Conservation (phyloP, 2,797 vertebrate species). For the Tiaroga cobitis region DNA sequence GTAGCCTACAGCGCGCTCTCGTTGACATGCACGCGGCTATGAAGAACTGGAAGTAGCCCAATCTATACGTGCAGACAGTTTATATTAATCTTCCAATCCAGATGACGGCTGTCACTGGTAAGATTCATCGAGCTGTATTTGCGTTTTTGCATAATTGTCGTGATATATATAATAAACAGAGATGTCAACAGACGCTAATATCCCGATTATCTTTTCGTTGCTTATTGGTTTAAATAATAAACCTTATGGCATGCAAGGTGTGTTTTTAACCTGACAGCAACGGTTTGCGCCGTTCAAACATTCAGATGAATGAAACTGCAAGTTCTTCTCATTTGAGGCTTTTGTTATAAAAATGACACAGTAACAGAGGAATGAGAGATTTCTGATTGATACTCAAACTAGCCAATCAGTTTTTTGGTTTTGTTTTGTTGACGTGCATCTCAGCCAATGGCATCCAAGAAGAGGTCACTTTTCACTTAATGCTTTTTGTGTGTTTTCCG, state of each 20-base stretch:
- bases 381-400: constrained; percentile 52
- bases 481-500: not conserved
- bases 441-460: constrained; percentile 68
- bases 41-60: constrained; percentile 19
- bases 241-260: not conserved
- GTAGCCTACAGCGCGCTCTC: constrained; percentile 11
- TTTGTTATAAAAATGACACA: constrained; percentile 38
- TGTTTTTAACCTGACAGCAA: not conserved
- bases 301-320: not conserved
- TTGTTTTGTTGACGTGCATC: not conserved
- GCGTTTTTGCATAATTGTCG: not conserved
- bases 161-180: not conserved
- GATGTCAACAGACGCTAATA: not conserved
- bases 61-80: not conserved
- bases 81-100: constrained; percentile 2
- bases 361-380: constrained; percentile 40
- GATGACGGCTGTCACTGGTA: constrained; percentile 37
- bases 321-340: not conserved
- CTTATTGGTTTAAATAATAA: not conserved
- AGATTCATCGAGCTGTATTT: constrained; percentile 2
- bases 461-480: not conserved
- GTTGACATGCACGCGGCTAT: constrained; percentile 21
- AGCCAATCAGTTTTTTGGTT: constrained; percentile 64
- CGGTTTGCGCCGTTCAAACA: not conserved
- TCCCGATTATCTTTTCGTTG: not conserved